A percentile compares a stretch with the other conserved stretches of the same genome.
Evolutionary conservation across 2,797 vertebrate species (phyloP).

Genomic region (Silurus lanzhouensis): DNA sequence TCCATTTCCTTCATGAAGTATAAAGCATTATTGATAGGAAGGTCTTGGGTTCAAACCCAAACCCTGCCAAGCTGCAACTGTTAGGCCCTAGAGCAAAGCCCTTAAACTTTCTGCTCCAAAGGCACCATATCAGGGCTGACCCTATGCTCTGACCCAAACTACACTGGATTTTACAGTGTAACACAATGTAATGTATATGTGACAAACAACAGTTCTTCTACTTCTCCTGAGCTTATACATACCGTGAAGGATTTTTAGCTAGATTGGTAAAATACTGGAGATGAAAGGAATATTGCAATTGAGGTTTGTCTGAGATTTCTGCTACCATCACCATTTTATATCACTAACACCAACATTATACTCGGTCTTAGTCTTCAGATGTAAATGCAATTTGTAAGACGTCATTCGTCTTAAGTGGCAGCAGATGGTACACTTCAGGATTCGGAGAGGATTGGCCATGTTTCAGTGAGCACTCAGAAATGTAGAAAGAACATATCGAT

Average conservation of each 20-base stretch:
- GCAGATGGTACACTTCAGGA: conserved; percentile 51
- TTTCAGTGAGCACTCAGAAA: conserved; percentile 45
- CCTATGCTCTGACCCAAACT: no score
- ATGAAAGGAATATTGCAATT: neutral
- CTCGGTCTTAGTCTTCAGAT: conserved; percentile 39
- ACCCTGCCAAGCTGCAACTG: no score
- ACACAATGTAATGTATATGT: no score
- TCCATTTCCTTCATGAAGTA: no score
- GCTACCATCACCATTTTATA: conserved; percentile 3
- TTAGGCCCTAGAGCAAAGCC: no score
- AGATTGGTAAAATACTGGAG: neutral
- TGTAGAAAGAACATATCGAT: conserved; percentile 41
- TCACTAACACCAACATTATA: conserved; percentile 5
- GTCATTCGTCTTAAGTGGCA: conserved; percentile 43
- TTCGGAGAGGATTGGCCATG: conserved; percentile 30
- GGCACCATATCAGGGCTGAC: no score
- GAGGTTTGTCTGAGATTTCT: neutral
- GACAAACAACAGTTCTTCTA: no score
- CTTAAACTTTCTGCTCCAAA: no score
- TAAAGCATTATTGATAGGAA: no score
- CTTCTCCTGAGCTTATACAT: neutral
- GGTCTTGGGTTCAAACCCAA: no score
- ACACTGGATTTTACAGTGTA: no score
- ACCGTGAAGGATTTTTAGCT: neutral
- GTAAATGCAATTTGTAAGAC: conserved; percentile 44